Conservation (phyloP, 2,113 vertebrate species). For the Ochotona curzoniae region DNA sequence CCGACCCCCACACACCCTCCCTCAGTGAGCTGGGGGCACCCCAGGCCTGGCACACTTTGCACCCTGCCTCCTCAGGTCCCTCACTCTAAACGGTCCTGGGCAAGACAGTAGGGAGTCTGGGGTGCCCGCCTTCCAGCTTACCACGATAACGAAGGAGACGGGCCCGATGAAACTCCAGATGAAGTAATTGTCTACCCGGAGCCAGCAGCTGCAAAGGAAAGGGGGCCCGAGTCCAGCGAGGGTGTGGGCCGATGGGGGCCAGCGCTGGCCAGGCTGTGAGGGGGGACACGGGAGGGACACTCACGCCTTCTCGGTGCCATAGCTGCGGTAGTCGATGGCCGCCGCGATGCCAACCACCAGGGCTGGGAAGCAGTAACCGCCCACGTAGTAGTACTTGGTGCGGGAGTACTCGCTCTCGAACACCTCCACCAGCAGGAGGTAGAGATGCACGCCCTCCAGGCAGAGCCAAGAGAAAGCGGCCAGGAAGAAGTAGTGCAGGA, state of each 20-base stretch:
- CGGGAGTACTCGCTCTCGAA: conserved; percentile 95
- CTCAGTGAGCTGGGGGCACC: too few species aligned
- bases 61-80: not conserved
- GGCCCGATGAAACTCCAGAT: conserved; percentile 98
- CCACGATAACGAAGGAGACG: conserved; percentile 95
- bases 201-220: conserved; percentile 91
- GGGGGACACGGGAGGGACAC: conserved; percentile 72
- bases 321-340: conserved; percentile 96
- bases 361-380: conserved; percentile 95
- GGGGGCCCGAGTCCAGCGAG: not conserved
- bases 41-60: too few species aligned
- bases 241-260: not conserved
- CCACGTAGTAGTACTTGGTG: conserved; percentile 96
- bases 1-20: too few species aligned
- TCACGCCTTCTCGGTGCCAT: conserved; percentile 96
- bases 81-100: not conserved
- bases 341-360: conserved; percentile 95
- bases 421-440: conserved; percentile 95
- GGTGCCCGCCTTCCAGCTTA: conserved; percentile 80
- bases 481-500: conserved; percentile 97
- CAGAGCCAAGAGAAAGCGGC: conserved; percentile 97
- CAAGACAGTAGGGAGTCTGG: too few species aligned
- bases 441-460: conserved; percentile 95
- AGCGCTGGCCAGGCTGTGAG: not conserved
- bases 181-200: conserved; percentile 96